Conservation (phyloP, 2,888 invertebrate genomes). For the Lycocerus yunnanus region DNA sequence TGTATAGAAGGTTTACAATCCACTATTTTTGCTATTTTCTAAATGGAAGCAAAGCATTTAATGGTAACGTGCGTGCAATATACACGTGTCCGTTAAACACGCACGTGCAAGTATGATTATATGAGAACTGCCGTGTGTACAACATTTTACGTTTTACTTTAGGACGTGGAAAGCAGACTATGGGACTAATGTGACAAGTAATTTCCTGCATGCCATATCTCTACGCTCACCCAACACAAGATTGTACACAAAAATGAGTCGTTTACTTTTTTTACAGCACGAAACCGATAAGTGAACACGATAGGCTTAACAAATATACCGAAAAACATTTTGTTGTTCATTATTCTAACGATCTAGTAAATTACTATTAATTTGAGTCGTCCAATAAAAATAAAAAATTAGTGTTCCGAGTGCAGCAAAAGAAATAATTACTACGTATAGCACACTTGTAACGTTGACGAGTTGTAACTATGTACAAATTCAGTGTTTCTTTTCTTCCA, state of each 20-base stretch:
- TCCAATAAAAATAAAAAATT: background rate
- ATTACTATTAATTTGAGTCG: background rate
- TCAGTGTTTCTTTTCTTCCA: background rate
- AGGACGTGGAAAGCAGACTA: constrained; percentile 12
- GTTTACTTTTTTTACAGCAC: constrained; percentile 26
- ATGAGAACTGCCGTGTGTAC: constrained; percentile 25
- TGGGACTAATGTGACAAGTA: constrained; percentile 36
- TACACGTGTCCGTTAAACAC: constrained; percentile 35
- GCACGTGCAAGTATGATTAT: constrained; percentile 35
- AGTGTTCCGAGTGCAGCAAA: background rate
- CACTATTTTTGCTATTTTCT: constrained; percentile 22
- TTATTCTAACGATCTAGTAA: background rate
- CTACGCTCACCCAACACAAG: constrained; percentile 16
- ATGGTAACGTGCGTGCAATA: constrained; percentile 25
- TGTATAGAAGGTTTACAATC: constrained; percentile 27
- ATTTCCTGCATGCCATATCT: constrained; percentile 36
- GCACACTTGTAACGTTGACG: no score
- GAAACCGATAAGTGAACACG: constrained; percentile 25
- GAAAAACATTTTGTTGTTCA: background rate
- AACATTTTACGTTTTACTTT: constrained; percentile 25
- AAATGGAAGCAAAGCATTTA: constrained; percentile 17
- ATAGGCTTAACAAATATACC: constrained; percentile 14
- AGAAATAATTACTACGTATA: background rate
- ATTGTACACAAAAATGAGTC: constrained; percentile 28
- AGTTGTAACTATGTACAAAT: no score